A percentile compares a stretch with the other conserved stretches of the same genome.
Evolutionary conservation across 2,888 invertebrate genomes (phyloP).

Genomic region (Pristionchus japonicus): DNA sequence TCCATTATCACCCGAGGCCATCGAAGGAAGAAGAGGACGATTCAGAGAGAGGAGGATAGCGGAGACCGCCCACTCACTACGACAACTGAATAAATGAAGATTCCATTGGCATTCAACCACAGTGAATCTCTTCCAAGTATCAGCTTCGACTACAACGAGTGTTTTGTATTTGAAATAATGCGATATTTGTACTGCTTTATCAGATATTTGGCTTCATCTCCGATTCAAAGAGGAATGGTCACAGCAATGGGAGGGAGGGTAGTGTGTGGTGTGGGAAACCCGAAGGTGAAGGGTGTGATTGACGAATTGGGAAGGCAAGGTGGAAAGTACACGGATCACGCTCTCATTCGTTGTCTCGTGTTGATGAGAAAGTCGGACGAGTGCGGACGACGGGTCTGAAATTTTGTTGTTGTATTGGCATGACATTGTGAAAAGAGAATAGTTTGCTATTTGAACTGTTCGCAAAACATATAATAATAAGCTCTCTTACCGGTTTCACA

Average conservation of each 20-base stretch:
- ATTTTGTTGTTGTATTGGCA: no score
- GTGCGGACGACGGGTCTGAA: background rate
- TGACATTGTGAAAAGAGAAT: background rate
- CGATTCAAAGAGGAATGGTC: background rate
- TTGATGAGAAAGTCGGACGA: background rate
- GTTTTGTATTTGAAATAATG: no score
- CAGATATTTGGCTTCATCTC: background rate
- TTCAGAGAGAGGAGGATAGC: background rate
- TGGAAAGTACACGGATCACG: background rate
- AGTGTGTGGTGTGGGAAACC: background rate
- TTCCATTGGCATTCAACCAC: background rate
- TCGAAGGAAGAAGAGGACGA: background rate
- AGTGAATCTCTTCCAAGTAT: background rate
- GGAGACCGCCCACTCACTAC: background rate
- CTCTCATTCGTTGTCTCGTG: constrained; percentile 22
- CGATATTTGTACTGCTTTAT: constrained; percentile 26
- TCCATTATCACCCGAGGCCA: constrained; percentile 2
- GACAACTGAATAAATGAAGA: background rate
- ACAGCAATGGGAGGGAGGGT: background rate
- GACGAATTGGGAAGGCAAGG: background rate
- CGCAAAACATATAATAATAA: no score
- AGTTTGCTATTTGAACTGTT: background rate
- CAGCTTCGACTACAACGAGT: background rate
- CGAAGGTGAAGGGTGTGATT: constrained; percentile 5
- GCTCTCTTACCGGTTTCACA: background rate